Evolutionary conservation across 2,888 invertebrate species (phyloP), one percentile per base, ranked within the genome.

Genomic region (Colletes collaris): DNA sequence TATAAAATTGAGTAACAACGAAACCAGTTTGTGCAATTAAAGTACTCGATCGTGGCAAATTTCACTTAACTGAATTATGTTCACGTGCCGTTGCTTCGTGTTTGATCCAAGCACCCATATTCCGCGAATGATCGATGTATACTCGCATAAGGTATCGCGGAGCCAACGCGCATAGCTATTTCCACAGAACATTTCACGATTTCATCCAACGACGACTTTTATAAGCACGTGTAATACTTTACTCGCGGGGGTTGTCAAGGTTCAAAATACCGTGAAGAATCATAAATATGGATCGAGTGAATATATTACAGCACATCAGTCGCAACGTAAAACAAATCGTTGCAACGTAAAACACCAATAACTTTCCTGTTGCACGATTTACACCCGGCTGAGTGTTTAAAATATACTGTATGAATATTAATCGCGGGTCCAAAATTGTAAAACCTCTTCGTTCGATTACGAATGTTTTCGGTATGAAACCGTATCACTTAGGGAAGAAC

Each of bases 101-200:
- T n/a, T 40, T 5, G 35, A 40, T 50, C n/a, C 40, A 13, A n/a
- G 27, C 11, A 4, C 19, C 16, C 19, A 35, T 55, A 27, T 37
- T 27, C 40, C 2, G 10, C 13, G n/a, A 59, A 50, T 74, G 75
- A 66, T 76, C 49, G 63, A 58, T 27, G 58, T 4, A 27, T n/a
- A n/a, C 6, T 27, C 46, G 8, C 19, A 27, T 8, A 40, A 53
- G 27, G 63, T 58, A 46, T 27, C 52, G 35, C 19, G 37, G n/a
- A 19, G 50, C 52, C 40, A 63, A 63, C 46, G 67, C 13, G 13
- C n/a, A 35, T 40, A 73, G 65, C 69, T 76, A 53, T 67, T 66
- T 72, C 65, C 76, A 82, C 82, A 73, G 72, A 60, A 67, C 82
- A 83, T 83, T 83, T 82, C 58, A 37, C 76, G 63, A 67, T 83